Conservation (phyloP, 2,113 vertebrate genomes). For the Pleuronectes platessa region DNA sequence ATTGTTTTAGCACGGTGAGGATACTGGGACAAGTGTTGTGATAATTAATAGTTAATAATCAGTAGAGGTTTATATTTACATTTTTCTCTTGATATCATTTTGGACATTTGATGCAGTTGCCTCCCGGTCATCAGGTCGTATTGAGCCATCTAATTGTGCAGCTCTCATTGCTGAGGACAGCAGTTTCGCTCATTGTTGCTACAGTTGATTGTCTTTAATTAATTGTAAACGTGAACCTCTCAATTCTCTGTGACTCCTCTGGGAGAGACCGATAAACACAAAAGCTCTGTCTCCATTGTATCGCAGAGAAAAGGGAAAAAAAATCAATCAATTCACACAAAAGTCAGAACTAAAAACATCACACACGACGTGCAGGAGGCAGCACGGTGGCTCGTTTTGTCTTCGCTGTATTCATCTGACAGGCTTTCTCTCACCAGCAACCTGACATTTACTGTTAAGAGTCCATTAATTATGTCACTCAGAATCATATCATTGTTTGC, state of each 20-base stretch:
- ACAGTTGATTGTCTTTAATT: constrained; percentile 12
- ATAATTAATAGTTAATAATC: too few species aligned
- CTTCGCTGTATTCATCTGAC: constrained; percentile 22
- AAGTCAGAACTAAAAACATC: constrained; percentile 19
- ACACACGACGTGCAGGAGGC: neutral
- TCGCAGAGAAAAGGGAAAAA: neutral
- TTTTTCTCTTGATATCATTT: too few species aligned
- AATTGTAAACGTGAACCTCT: constrained; percentile 16
- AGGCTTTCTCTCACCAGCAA: constrained; percentile 51
- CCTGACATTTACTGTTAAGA: constrained; percentile 37
- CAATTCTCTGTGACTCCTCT: neutral
- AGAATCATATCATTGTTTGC: constrained; percentile 26
- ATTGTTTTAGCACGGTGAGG: too few species aligned
- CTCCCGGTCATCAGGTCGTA: constrained; percentile 12
- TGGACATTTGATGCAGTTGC: too few species aligned
- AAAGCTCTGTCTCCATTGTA: neutral
- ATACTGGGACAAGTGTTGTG: too few species aligned
- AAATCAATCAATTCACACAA: neutral
- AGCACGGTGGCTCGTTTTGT: neutral
- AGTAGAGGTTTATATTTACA: too few species aligned
- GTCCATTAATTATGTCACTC: constrained; percentile 38
- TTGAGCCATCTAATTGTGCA: constrained; percentile 33
- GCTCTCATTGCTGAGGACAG: constrained; percentile 32
- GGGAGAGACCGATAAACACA: neutral
- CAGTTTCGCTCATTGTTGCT: constrained; percentile 15